Percentiles rank a stretch among this genome's conserved stretches.
Evolutionary conservation across 2,113 vertebrate genomes (phyloP).

Genomic region (Oplegnathus fasciatus): DNA sequence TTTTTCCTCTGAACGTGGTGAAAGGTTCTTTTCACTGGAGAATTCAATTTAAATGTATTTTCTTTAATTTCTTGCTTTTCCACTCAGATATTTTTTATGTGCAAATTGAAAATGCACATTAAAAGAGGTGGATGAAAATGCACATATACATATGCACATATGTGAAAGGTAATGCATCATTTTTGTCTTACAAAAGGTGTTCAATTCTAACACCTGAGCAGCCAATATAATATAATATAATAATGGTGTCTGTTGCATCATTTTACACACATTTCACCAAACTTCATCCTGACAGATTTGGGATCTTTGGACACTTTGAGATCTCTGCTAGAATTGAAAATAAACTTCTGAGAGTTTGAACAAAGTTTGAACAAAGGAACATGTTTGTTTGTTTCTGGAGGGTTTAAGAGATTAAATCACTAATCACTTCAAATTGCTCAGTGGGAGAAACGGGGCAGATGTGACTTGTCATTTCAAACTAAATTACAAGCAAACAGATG

Average conservation of each 20-base stretch:
- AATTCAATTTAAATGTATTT: no score
- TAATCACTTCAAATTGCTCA: background rate
- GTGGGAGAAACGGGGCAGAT: background rate
- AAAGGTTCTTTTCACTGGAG: no score
- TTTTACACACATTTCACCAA: background rate
- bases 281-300: background rate
- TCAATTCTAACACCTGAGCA: no score
- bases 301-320: background rate
- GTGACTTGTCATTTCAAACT: slow-evolving; percentile 1
- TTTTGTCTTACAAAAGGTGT: no score
- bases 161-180: no score
- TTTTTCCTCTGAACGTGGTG: no score
- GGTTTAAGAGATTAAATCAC: background rate
- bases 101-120: no score
- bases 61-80: no score
- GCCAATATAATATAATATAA: no score
- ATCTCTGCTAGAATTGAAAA: background rate
- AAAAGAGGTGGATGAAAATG: background rate
- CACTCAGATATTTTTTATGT: no score
- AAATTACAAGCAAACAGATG: background rate
- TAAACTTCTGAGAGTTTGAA: background rate
- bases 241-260: background rate
- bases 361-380: background rate
- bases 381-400: background rate
- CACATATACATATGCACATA: no score